Base-by-base conservation (phyloP, 2,888 invertebrate genomes). In the Coenonympha glycerion region DNA sequence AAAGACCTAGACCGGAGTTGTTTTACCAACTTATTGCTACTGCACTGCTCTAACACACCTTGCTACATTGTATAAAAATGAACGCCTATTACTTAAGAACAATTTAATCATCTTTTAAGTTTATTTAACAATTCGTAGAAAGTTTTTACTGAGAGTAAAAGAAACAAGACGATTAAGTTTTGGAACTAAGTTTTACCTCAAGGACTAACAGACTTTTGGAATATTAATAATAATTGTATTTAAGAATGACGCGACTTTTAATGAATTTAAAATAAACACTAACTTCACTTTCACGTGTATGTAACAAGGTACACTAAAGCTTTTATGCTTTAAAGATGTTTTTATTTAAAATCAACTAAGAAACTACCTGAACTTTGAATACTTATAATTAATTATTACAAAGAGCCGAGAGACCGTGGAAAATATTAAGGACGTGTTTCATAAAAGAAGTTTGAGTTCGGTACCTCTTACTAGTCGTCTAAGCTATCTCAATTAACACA, bases 1-100 rank as follows among this genome's bases (percentile, higher is more conserved):
- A 65, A 72, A 72, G 61, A 74, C 71, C 74, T 77, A 77, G 71
- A 75, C 71, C 72, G 69, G 47, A 47, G 47, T 73, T 58, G 60
- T 62, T 66, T 69, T 65, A 65, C 67, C 70, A 78, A 76, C 68
- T 69, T 76, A 73, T 61, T 60, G 67, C 72, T 71, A 64, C 13
- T 21, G 13, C 19, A 5, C n/a, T 19, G 30, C 18, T 49, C 16
- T 34, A 53, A 33, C 49, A 53, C 52, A 53, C 49, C 49, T 49
- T 34, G 52, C 45, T 40, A 53, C 52, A n/a, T n/a, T n/a, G n/a
- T n/a, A n/a, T n/a, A n/a, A n/a, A n/a, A n/a, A n/a, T n/a, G n/a
- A n/a, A n/a, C n/a, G n/a, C n/a, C n/a, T n/a, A n/a, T n/a, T n/a
- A n/a, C n/a, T n/a, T n/a, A n/a, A n/a, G n/a, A n/a, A n/a, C n/a